These are phyloP conservation scores for Pteria penguin DNA, from an alignment of 2,888 invertebrate species.

Conservation along the genomic window DNA sequence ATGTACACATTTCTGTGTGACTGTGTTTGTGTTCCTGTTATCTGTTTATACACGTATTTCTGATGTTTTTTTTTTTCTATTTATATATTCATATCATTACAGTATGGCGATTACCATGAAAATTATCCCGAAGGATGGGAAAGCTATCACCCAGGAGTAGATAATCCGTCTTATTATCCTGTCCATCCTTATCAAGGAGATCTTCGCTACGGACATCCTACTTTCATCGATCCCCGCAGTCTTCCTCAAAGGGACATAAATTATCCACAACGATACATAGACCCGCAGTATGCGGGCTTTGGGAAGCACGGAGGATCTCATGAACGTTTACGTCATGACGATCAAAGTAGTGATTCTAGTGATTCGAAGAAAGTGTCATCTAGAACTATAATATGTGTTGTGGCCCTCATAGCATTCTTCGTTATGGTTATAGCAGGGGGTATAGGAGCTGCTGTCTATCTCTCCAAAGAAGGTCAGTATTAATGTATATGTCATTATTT, in stretches of 20 bases:
- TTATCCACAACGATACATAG: background rate
- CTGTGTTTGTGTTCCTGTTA: no score
- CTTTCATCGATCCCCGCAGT: background rate
- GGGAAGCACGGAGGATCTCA: background rate
- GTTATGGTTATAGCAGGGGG: background rate
- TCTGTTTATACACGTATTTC: no score
- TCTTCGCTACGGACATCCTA: background rate
- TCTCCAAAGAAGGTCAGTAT: background rate
- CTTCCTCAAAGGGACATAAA: background rate
- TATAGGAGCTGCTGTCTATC: conserved; percentile 4
- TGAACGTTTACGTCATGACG: background rate
- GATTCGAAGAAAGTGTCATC: background rate
- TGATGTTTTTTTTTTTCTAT: no score
- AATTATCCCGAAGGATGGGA: background rate
- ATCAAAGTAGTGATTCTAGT: background rate
- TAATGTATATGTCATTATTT: background rate
- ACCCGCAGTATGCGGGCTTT: background rate
- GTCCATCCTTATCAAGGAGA: background rate
- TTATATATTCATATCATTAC: no score
- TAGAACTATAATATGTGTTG: background rate
- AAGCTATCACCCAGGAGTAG: background rate
- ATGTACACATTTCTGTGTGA: no score
- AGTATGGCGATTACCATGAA: no score
- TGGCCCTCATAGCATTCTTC: background rate
- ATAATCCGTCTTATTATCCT: background rate